Evolutionary conservation across 2,113 vertebrate genomes (phyloP).

Genomic region (Hemicordylus capensis): DNA sequence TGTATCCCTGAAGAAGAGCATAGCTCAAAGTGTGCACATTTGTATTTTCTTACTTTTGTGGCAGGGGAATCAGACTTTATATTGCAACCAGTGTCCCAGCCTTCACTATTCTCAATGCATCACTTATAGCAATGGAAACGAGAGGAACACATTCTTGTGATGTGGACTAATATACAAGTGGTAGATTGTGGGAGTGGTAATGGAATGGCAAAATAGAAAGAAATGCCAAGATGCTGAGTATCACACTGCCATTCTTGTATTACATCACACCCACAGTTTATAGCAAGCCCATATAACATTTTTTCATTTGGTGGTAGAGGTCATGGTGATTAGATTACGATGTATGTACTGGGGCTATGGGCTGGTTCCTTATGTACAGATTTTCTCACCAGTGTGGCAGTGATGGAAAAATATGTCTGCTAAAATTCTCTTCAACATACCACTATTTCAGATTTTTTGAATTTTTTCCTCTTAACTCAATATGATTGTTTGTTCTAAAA

Average conservation of each 20-base stretch:
- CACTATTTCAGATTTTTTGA: background rate
- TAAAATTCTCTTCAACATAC: background rate
- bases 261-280: background rate
- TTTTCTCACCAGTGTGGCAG: background rate
- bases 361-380: background rate
- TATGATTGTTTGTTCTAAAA: background rate
- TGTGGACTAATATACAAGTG: background rate
- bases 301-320: no score
- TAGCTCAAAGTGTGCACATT: background rate
- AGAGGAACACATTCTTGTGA: background rate
- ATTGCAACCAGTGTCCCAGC: background rate
- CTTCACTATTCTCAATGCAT: background rate
- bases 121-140: background rate
- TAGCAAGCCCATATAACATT: background rate
- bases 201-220: background rate
- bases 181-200: background rate
- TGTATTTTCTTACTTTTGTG: background rate
- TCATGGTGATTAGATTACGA: no score
- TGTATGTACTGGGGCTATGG: no score
- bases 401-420: background rate
- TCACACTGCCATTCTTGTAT: background rate
- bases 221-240: background rate
- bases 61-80: background rate
- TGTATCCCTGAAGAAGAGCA: background rate
- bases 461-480: background rate